Percentiles rank a stretch among this genome's conserved stretches.
Conservation (phyloP, 2,113 vertebrate genomes). For the Dicaeum eximium region DNA sequence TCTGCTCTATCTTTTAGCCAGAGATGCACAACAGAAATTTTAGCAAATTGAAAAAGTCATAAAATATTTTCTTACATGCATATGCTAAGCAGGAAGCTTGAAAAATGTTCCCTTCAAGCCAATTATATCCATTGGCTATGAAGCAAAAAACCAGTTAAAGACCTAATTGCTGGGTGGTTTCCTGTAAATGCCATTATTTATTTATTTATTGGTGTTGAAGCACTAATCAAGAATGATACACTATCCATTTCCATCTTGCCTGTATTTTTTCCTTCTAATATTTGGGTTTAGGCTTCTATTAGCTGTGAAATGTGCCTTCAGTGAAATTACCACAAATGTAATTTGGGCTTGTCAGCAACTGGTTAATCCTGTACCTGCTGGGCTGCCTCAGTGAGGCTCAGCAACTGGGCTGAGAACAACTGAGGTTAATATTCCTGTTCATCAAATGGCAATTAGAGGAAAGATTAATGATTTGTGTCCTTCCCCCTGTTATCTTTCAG, state of each 20-base stretch:
- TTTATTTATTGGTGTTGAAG: background rate
- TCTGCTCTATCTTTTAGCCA: background rate
- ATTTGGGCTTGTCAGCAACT: background rate
- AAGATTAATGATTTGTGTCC: conserved; percentile 30
- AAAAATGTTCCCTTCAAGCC: background rate
- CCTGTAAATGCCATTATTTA: background rate
- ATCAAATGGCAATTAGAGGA: conserved; percentile 48
- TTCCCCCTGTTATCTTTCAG: background rate
- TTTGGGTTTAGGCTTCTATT: conserved; percentile 25
- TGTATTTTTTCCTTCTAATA: conserved; percentile 23
- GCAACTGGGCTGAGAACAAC: conserved; percentile 43
- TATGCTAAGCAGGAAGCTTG: background rate
- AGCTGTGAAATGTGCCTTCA: conserved; percentile 42
- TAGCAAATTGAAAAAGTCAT: background rate
- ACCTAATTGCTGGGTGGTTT: background rate
- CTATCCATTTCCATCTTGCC: background rate
- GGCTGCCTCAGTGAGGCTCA: conserved; percentile 7
- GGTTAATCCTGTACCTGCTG: background rate
- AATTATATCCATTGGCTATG: background rate
- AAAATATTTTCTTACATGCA: background rate
- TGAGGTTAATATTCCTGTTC: conserved; percentile 61
- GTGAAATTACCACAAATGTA: background rate
- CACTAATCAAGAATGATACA: background rate
- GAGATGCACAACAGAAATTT: background rate
- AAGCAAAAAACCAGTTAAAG: background rate